Conservation (phyloP, 2,113 vertebrate genomes). For the Eleginops maclovinus region DNA sequence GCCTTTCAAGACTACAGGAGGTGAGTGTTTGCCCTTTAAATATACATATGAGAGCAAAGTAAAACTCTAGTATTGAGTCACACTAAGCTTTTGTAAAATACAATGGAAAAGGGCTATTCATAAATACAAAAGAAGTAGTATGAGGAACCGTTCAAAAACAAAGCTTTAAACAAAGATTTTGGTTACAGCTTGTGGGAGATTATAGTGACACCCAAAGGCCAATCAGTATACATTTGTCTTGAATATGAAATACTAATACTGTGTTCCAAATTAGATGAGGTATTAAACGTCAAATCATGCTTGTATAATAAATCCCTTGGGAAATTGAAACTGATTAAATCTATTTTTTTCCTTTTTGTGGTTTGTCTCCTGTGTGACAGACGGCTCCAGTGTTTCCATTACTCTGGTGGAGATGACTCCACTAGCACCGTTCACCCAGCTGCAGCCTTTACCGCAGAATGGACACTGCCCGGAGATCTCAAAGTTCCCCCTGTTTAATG, state of each 20-base stretch:
- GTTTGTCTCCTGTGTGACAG: conserved; percentile 32
- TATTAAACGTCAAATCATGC: not conserved
- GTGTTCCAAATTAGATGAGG: not conserved
- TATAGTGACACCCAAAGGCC: not conserved
- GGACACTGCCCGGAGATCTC: conserved; percentile 53
- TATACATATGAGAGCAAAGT: not conserved
- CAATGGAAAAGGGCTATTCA: not conserved
- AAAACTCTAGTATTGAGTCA: not conserved
- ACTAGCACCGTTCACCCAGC: not conserved
- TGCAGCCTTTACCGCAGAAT: conserved; percentile 14
- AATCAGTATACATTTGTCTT: not conserved
- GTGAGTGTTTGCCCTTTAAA: not conserved
- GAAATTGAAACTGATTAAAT: not conserved
- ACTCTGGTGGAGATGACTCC: not conserved
- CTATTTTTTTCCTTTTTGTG: not conserved
- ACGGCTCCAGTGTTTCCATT: not conserved
- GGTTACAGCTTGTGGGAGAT: not conserved
- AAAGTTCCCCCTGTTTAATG: conserved; percentile 7
- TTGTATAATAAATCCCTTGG: not conserved
- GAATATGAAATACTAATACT: not conserved
- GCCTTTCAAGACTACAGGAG: not conserved
- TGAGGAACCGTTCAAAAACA: not conserved
- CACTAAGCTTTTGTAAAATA: not conserved
- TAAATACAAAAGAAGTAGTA: not conserved
- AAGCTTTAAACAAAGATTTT: not conserved